Conservation (phyloP, 1,140 invertebrate species). For the Cydia strobilella region DNA sequence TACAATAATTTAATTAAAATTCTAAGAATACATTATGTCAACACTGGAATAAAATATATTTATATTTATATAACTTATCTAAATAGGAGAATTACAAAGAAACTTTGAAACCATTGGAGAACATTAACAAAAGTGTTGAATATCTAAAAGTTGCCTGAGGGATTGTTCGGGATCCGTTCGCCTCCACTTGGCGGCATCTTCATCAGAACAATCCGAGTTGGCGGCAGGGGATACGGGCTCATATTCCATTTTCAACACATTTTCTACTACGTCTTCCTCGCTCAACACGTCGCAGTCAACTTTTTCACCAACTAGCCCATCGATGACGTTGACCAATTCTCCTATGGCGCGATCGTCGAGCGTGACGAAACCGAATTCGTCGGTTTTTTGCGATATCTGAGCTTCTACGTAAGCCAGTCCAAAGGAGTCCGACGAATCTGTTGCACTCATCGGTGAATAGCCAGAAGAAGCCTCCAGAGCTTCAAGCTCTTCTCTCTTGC, state of each 20-base stretch:
- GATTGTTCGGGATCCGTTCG: conserved; percentile 10
- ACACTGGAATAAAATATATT: conserved; percentile 12
- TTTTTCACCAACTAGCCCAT: conserved; percentile 16
- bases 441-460: conserved; percentile 35
- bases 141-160: background rate
- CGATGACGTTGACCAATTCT: conserved; percentile 46
- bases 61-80: background rate
- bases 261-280: background rate
- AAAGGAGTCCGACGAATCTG: conserved; percentile 32
- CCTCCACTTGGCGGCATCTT: background rate
- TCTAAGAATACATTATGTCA: background rate
- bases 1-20: background rate
- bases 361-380: conserved; percentile 51
- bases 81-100: background rate
- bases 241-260: conserved; percentile 7
- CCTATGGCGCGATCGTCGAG: conserved; percentile 48
- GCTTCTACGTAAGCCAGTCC: conserved; percentile 50
- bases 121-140: conserved; percentile 2
- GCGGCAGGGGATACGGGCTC: background rate
- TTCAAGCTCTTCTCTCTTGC: conserved; percentile 43
- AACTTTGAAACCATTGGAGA: background rate
- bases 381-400: conserved; percentile 45
- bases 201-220: conserved; percentile 4
- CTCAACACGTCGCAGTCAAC: background rate
- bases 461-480: conserved; percentile 1